phyloP scores from a whole-genome alignment of 2,113 vertebrate genomes.

The Numenius arquata region DNA sequence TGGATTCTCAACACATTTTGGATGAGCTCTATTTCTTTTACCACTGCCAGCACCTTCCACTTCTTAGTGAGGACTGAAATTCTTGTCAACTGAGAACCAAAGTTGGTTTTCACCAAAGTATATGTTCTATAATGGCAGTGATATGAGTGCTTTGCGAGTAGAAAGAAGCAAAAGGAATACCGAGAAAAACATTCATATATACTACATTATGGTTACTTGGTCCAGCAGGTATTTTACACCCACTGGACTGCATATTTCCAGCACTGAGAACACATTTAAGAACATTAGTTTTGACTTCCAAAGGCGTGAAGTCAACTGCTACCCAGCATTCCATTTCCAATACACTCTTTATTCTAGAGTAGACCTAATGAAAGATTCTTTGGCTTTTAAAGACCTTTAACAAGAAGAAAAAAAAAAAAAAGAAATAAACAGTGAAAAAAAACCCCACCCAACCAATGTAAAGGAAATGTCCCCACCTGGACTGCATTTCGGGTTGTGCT shows the following conservation, averaged over 20 bases:
- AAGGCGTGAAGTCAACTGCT: background rate
- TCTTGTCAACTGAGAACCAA: background rate
- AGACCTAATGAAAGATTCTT: background rate
- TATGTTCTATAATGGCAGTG: background rate
- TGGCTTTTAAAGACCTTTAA: background rate
- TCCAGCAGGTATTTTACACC: background rate
- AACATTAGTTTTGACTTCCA: background rate
- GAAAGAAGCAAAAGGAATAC: background rate
- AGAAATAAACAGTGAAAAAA: background rate
- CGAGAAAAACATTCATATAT: background rate
- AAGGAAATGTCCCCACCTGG: slow-evolving; percentile 78
- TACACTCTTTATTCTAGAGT: background rate
- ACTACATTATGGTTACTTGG: background rate
- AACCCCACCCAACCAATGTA: rapidly evolving
- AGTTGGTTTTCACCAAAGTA: background rate
- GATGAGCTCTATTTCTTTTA: background rate
- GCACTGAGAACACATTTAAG: background rate
- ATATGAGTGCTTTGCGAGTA: background rate
- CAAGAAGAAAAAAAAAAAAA: background rate
- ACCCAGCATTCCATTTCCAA: background rate
- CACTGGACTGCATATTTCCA: background rate
- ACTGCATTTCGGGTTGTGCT: slow-evolving; percentile 96
- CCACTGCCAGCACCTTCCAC: background rate
- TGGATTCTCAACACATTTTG: rapidly evolving
- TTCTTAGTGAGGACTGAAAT: background rate